Evolutionary conservation across 2,113 vertebrate genomes (phyloP), one percentile per base, ranked within the genome.

Genomic region (Atrichornis clamosus): DNA sequence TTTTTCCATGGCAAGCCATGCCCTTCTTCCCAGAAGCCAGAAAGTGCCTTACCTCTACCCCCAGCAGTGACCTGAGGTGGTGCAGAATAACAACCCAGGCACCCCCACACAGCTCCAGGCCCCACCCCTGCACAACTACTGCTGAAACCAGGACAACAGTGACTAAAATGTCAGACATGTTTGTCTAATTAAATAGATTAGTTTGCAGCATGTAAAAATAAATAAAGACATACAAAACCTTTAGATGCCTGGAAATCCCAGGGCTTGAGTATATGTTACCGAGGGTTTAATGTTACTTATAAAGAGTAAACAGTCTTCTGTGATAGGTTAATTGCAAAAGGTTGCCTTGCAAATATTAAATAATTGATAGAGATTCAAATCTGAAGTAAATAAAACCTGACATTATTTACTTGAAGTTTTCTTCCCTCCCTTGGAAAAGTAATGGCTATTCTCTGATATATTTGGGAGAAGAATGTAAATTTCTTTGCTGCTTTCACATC

Each of bases 201-300:
- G 75, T 91, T 97, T 97, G 62, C 52, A 91, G 18, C 37, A 52
- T 72, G 63, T 67, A 72, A 79, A 96, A 95, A 95, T 87, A 95
- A 85, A 42, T 47, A 35, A 67, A 91, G 69, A 37, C 67, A 91
- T 92, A 49, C 58, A 87, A 89, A 84, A 26, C 21, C 10, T 64
- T 37, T 87, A 81, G 58, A 50, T 88, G 89, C 7, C 46, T 84
- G 41, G 18, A 56, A 93, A 73, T 95, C 58, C 55, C 65, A 94
- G 59, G 44, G 42, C n/a, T 77, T 93, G 30, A 21, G 42, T 77
- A 41, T 33, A 53, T 53, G 76, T 62, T 78, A 89, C 56, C 64
- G 46, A 50, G 44, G 64, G 64, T 87, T 93, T 89, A 91, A 81
- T 59, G 69, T 97, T 93, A 73, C 81, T 65, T 32, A 39, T 80